Evolutionary conservation across 2,113 vertebrate species (phyloP).

Genomic region (Rhea pennata): DNA sequence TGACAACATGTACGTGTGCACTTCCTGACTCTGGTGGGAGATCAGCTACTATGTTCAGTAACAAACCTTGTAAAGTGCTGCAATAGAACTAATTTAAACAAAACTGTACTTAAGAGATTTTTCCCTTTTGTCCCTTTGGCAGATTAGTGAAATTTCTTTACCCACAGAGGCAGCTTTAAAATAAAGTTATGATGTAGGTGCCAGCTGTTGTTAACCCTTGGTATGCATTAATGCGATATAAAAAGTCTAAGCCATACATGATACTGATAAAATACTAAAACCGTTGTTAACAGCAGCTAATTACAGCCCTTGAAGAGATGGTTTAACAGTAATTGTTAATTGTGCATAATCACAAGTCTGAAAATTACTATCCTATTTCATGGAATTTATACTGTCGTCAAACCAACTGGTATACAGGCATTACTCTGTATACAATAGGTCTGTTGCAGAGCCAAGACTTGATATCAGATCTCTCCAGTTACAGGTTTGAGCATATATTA

Average conservation of each 20-base stretch:
- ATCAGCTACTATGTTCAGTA: neutral
- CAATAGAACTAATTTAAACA: neutral
- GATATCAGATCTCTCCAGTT: neutral
- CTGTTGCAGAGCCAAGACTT: neutral
- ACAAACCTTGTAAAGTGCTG: neutral
- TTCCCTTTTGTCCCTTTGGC: neutral
- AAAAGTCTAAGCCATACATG: neutral
- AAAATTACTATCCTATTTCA: constrained; percentile 3
- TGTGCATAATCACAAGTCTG: constrained; percentile 23
- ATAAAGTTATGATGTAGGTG: neutral
- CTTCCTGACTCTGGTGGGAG: neutral
- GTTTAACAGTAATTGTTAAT: neutral
- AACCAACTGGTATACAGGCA: neutral
- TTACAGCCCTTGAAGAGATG: neutral
- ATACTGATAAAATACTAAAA: neutral
- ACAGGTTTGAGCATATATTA: neutral
- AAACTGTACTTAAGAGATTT: neutral
- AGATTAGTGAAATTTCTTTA: neutral
- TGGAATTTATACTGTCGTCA: neutral
- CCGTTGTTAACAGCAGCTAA: neutral
- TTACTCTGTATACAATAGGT: neutral
- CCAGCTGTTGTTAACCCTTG: neutral
- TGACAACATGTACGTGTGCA: neutral
- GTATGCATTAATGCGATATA: neutral
- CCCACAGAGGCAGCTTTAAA: neutral